These are phyloP conservation scores for Oreocharis arfaki DNA, from an alignment of 2,113 vertebrate species.

Conservation along the genomic window DNA sequence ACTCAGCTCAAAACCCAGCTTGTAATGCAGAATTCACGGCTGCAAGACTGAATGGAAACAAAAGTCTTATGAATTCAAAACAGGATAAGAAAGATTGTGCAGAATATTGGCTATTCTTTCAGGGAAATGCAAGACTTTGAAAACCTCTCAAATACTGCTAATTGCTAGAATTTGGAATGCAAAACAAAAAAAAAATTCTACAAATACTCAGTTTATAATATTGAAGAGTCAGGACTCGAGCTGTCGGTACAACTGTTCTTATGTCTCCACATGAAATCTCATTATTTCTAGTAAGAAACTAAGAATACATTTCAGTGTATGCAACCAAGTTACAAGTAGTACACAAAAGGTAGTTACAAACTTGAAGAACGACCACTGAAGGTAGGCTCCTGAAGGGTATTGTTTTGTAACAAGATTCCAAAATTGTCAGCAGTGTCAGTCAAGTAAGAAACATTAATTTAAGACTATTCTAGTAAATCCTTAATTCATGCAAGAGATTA, in stretches of 20 bases:
- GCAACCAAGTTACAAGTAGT: background rate
- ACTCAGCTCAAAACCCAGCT: background rate
- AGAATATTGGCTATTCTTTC: background rate
- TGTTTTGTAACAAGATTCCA: background rate
- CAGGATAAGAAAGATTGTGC: background rate
- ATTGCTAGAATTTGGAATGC: background rate
- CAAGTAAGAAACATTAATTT: background rate
- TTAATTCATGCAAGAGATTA: background rate
- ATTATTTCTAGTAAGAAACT: background rate
- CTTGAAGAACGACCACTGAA: background rate
- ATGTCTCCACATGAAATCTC: background rate
- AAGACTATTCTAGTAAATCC: background rate
- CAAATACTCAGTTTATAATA: background rate
- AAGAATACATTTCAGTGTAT: background rate
- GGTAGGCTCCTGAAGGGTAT: background rate
- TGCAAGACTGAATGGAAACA: background rate
- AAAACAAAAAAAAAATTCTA: background rate
- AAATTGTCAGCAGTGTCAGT: background rate
- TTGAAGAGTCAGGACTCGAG: background rate
- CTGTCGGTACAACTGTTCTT: background rate
- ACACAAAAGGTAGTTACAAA: background rate
- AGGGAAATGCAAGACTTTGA: background rate
- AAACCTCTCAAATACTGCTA: background rate
- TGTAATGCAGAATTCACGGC: rapidly evolving
- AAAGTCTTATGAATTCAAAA: background rate